Percentiles rank a stretch among this genome's conserved stretches.
Evolutionary conservation across 2,888 invertebrate species (phyloP).

Genomic region (Drosophila putrida): DNA sequence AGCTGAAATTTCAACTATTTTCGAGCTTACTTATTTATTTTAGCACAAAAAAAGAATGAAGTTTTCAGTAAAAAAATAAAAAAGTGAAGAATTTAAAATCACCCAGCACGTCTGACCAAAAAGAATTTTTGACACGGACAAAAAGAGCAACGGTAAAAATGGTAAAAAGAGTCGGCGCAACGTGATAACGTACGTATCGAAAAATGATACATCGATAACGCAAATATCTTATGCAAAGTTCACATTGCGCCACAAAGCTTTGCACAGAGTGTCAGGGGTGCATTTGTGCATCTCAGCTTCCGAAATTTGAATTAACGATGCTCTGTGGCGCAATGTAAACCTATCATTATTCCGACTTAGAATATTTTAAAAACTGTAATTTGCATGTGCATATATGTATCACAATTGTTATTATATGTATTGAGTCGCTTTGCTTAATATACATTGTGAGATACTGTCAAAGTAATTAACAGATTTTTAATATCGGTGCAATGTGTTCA

Average conservation of each 20-base stretch:
- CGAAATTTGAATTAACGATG: too few relatives aligned
- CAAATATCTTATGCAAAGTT: background rate
- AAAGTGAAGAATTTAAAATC: background rate
- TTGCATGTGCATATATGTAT: too few relatives aligned
- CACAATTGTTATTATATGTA: too few relatives aligned
- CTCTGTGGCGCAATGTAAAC: too few relatives aligned
- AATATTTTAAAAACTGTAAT: too few relatives aligned
- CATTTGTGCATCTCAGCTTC: too few relatives aligned
- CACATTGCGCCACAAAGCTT: too few relatives aligned
- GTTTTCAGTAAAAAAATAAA: background rate
- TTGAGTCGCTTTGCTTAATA: background rate
- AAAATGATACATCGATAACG: slow-evolving; percentile 23
- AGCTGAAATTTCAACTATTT: background rate
- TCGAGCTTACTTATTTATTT: background rate
- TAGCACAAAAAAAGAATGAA: background rate
- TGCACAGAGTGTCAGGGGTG: background rate
- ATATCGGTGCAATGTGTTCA: background rate
- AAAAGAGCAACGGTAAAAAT: slow-evolving; percentile 15
- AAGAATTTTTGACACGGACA: slow-evolving; percentile 12
- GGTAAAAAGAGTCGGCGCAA: slow-evolving; percentile 31
- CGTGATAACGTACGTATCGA: slow-evolving; percentile 28
- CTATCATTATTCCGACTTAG: too few relatives aligned
- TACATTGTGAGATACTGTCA: background rate
- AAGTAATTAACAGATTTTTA: background rate
- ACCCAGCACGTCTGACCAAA: slow-evolving; percentile 19